These are phyloP conservation scores for Peromyscus aztecus DNA, from an alignment of 2,797 vertebrate species.

Conservation along the genomic window DNA sequence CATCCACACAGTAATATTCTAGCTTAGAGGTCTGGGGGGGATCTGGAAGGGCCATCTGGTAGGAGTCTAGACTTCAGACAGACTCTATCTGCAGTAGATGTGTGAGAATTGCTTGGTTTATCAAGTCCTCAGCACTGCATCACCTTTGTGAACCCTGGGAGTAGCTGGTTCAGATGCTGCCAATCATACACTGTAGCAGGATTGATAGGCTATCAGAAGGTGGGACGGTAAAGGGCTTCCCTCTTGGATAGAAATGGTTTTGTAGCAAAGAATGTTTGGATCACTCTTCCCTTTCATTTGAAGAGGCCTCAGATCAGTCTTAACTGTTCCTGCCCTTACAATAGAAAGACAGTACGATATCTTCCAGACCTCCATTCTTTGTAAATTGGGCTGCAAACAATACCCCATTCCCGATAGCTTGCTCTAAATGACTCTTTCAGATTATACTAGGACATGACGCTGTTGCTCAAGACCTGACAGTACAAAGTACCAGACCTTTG, in stretches of 20 bases:
- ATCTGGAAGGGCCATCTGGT: background rate
- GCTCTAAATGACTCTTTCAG: constrained; percentile 46
- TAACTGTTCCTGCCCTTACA: constrained; percentile 19
- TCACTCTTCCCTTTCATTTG: constrained; percentile 55
- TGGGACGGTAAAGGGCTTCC: background rate
- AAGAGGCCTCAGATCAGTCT: constrained; percentile 27
- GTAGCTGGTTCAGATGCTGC: background rate
- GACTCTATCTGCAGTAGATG: background rate
- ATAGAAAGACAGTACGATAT: background rate
- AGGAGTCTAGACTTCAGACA: background rate
- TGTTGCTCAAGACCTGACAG: constrained; percentile 17
- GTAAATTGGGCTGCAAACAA: constrained; percentile 33
- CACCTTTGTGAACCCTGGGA: constrained; percentile 8
- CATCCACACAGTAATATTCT: background rate
- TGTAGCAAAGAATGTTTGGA: constrained; percentile 43
- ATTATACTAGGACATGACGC: background rate
- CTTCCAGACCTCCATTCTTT: constrained; percentile 36
- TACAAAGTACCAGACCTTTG: constrained; percentile 62
- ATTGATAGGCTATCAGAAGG: background rate
- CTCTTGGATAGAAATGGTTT: background rate
- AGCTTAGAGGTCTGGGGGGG: background rate
- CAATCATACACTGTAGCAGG: background rate
- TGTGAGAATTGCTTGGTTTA: constrained; percentile 5
- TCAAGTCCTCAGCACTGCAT: background rate
- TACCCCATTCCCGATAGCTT: background rate